phyloP scores from a whole-genome alignment of 2,888 invertebrate genomes.

The Busseola fusca region DNA sequence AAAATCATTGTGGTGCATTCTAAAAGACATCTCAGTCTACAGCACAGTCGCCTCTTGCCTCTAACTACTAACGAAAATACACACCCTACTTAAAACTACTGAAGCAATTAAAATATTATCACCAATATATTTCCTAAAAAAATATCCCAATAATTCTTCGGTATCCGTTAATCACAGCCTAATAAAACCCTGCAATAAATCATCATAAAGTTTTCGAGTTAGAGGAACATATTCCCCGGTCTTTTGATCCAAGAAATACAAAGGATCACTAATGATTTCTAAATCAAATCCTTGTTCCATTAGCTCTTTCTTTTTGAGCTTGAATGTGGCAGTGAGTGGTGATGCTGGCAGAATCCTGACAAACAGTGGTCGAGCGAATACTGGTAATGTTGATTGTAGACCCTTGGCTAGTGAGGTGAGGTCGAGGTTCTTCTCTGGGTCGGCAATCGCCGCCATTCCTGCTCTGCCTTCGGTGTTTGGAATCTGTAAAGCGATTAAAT shows the following conservation, averaged over 20 bases:
- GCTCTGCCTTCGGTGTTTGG: constrained; percentile 95
- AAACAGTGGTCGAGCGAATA: constrained; percentile 96
- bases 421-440: constrained; percentile 91
- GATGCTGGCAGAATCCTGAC: constrained; percentile 93
- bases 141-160: constrained; percentile 23
- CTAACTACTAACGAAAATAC: constrained; percentile 9
- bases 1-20: constrained; percentile 1
- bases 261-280: constrained; percentile 89
- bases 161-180: constrained; percentile 80
- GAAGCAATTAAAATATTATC: constrained; percentile 14
- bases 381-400: constrained; percentile 90
- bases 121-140: constrained; percentile 25
- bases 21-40: neutral
- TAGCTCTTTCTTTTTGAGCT: constrained; percentile 96
- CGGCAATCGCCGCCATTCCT: constrained; percentile 97
- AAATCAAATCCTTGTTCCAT: constrained; percentile 94
- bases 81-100: constrained; percentile 7
- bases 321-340: constrained; percentile 96
- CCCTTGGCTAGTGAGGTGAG: constrained; percentile 83
- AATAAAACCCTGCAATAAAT: constrained; percentile 84
- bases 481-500: constrained; percentile 84
- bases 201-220: constrained; percentile 83
- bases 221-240: constrained; percentile 83
- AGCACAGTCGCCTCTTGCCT: neutral
- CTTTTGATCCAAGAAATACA: constrained; percentile 90